A percentile compares a stretch with the other conserved stretches of the same genome.
Conservation (phyloP, 2,113 vertebrate genomes). For the Mungos mungo region DNA sequence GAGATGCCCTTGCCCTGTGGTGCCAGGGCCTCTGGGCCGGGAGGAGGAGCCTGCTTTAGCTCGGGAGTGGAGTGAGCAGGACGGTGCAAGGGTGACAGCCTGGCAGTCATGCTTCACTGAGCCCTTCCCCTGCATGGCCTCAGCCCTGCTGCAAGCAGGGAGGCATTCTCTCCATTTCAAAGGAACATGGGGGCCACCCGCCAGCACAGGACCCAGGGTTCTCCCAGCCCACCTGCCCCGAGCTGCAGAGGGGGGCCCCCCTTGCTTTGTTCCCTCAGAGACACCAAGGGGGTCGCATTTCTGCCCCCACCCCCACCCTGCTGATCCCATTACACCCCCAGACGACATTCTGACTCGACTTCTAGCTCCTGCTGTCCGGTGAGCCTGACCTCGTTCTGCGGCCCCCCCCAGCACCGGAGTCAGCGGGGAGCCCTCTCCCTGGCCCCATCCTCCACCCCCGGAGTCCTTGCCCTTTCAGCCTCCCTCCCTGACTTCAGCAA, state of each 20-base stretch:
- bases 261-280: not conserved
- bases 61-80: not conserved
- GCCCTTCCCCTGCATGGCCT: not conserved
- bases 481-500: not conserved
- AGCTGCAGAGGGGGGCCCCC: not conserved
- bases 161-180: not conserved
- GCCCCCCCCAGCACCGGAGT: not conserved
- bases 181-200: not conserved
- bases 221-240: not conserved
- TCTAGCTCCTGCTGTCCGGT: not conserved
- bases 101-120: not conserved
- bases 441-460: no score
- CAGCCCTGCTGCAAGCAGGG: not conserved
- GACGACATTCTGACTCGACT: not conserved
- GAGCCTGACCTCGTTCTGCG: not conserved
- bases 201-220: not conserved
- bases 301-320: not conserved
- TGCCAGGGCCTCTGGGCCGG: no score
- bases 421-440: not conserved
- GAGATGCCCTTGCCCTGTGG: not conserved
- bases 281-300: not conserved
- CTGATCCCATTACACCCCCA: not conserved
- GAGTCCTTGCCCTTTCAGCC: not conserved
- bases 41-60: not conserved
- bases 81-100: not conserved